Evolutionary conservation across 2,113 vertebrate species (phyloP).

Genomic region (Rhodinocichla rosea): DNA sequence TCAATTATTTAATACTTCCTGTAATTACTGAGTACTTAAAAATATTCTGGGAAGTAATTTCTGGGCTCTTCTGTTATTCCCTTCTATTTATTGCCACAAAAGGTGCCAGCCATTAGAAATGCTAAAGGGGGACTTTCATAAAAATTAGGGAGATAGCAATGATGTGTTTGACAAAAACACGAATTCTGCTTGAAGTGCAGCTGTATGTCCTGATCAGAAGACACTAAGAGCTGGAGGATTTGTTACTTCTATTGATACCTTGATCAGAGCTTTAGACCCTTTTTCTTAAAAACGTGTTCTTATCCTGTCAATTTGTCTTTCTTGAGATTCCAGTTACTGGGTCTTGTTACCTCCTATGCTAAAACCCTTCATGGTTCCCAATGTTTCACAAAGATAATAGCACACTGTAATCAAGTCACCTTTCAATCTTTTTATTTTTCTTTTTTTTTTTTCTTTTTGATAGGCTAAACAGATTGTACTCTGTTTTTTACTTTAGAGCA

Average conservation of each 20-base stretch:
- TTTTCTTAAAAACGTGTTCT: not conserved
- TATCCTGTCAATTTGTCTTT: not conserved
- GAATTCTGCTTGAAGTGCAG: not conserved
- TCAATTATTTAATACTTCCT: not conserved
- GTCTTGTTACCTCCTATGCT: not conserved
- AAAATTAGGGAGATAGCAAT: not conserved
- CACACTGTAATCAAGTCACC: not conserved
- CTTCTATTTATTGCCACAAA: not conserved
- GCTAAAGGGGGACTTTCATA: not conserved
- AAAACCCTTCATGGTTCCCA: not conserved
- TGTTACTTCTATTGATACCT: not conserved
- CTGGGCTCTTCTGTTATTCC: not conserved
- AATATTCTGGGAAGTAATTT: not conserved
- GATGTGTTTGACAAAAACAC: not conserved
- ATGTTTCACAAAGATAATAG: not conserved
- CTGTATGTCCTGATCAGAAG: not conserved
- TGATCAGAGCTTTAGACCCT: not conserved
- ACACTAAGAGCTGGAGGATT: not conserved
- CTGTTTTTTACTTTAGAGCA: not conserved
- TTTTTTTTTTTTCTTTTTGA: not conserved
- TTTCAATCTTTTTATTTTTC: not conserved
- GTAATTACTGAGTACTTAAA: not conserved
- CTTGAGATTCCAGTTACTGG: not conserved
- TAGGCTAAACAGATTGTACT: not conserved
- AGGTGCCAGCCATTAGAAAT: not conserved